These are phyloP conservation scores for Mus caroli DNA, from an alignment of 2,797 vertebrate genomes.

Conservation along the genomic window DNA sequence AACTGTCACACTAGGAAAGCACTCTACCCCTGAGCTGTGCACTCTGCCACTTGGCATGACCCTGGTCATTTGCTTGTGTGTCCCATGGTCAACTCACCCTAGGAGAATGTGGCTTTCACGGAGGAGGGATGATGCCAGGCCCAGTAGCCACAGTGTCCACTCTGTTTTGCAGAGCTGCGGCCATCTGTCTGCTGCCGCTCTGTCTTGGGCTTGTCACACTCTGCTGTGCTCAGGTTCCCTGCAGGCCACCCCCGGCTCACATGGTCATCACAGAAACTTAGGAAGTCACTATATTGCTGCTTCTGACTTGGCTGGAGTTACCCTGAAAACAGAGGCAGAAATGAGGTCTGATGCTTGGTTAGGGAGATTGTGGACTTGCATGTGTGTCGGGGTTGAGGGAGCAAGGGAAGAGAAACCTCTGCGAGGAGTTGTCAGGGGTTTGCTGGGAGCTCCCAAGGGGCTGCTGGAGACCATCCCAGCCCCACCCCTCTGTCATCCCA, in stretches of 20 bases:
- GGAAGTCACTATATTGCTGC: fast-evolving
- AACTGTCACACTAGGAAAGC: not conserved
- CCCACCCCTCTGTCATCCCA: too few species aligned
- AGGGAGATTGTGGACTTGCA: not conserved
- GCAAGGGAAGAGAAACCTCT: not conserved
- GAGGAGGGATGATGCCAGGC: not conserved
- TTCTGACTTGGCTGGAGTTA: not conserved
- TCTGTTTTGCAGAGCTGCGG: not conserved
- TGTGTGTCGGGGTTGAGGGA: fast-evolving
- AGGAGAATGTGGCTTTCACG: not conserved
- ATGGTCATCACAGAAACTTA: fast-evolving
- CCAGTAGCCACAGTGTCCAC: fast-evolving
- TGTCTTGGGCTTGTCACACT: fast-evolving
- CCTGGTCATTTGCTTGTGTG: not conserved
- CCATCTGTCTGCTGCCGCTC: not conserved
- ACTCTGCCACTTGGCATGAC: not conserved
- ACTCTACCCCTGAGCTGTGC: not conserved
- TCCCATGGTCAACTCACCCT: too few species aligned
- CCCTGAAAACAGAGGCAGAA: not conserved
- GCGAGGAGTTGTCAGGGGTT: fast-evolving
- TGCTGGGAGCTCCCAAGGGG: not conserved
- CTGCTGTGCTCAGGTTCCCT: fast-evolving
- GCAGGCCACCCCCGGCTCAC: fast-evolving
- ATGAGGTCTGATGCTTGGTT: not conserved
- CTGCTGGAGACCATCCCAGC: too few species aligned